Percentiles rank a stretch among this genome's conserved stretches.
phyloP scores from a whole-genome alignment of 1,140 invertebrate genomes.

The Saccostrea cuccullata region DNA sequence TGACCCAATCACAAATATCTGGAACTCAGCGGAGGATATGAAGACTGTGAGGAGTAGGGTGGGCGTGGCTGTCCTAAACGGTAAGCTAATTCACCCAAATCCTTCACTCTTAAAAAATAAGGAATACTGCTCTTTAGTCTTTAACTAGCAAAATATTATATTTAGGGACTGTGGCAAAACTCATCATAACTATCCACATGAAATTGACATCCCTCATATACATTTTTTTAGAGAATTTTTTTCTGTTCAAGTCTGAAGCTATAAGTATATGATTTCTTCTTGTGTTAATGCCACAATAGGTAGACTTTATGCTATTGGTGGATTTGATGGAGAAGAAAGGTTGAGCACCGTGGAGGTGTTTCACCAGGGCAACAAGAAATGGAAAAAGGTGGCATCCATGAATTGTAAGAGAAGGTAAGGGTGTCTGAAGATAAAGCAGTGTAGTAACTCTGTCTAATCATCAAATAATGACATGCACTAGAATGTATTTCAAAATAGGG shows the following conservation, averaged over 20 bases:
- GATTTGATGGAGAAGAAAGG: slow-evolving; percentile 89
- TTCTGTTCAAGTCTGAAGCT: no score
- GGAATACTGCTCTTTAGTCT: no score
- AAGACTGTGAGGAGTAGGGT: slow-evolving; percentile 90
- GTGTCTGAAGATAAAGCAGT: neutral
- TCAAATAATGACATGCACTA: no score
- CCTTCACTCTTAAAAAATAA: no score
- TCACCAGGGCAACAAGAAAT: slow-evolving; percentile 86
- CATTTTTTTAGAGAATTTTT: no score
- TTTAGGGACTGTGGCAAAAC: no score
- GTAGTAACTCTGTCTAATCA: neutral
- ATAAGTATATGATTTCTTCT: neutral
- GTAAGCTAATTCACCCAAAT: slow-evolving; percentile 54
- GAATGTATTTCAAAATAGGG: no score
- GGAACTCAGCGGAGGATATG: slow-evolving; percentile 91
- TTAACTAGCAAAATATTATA: no score
- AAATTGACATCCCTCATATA: no score
- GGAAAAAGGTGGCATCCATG: slow-evolving; percentile 90
- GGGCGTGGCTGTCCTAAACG: slow-evolving; percentile 88
- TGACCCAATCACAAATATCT: slow-evolving; percentile 86
- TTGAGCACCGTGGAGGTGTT: slow-evolving; percentile 93
- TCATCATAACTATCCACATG: no score
- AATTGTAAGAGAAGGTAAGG: slow-evolving; percentile 88
- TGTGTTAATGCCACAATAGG: slow-evolving; percentile 53
- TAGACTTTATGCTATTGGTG: slow-evolving; percentile 81